phyloP scores from a whole-genome alignment of 2,888 invertebrate species.

The Litoditis marina region DNA sequence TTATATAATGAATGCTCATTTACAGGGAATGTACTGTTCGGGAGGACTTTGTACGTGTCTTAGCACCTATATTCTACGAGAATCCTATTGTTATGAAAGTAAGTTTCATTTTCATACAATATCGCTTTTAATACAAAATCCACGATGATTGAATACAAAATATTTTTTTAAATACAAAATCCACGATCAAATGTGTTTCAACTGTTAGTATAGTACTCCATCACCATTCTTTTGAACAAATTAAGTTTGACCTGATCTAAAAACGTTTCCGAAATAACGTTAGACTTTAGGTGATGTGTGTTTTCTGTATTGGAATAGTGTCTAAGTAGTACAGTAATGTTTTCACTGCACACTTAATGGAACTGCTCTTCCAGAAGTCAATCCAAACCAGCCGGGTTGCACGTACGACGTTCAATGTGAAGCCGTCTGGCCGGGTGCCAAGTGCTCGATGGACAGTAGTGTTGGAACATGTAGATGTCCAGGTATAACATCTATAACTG shows the following conservation, averaged over 20 bases:
- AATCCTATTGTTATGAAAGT: constrained; percentile 51
- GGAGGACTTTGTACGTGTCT: constrained; percentile 43
- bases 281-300: too few species aligned
- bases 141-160: too few species aligned
- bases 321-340: background rate
- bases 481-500: too few species aligned
- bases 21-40: constrained; percentile 51
- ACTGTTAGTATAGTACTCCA: too few species aligned
- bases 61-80: constrained; percentile 43
- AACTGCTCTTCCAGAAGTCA: constrained; percentile 49
- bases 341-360: background rate
- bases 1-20: background rate
- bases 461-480: constrained; percentile 51
- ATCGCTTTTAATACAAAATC: background rate
- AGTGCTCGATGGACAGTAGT: constrained; percentile 43
- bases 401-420: constrained; percentile 48
- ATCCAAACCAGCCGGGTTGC: constrained; percentile 52
- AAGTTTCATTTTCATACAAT: constrained; percentile 1
- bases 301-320: background rate
- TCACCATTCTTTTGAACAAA: too few species aligned
- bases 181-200: too few species aligned
- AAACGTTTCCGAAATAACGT: too few species aligned
- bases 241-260: too few species aligned
- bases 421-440: constrained; percentile 50
- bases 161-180: background rate